phyloP scores from a whole-genome alignment of 2,888 invertebrate genomes.

The Phyllotreta cruciferae region DNA sequence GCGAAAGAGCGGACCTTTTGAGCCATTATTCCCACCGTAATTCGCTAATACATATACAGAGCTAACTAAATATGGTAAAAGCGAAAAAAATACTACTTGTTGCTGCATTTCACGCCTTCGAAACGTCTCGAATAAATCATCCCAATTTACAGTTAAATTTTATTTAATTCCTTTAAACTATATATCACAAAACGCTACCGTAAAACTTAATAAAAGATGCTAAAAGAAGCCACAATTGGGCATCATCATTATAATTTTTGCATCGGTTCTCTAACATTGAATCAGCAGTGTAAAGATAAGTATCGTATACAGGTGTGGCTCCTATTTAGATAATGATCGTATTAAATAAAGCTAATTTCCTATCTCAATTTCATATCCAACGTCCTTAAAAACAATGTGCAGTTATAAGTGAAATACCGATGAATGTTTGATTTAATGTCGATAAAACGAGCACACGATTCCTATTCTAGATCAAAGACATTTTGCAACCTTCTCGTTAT shows the following conservation, averaged over 20 bases:
- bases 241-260: slow-evolving; percentile 30
- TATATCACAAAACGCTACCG: too few relatives aligned
- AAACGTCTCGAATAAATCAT: background rate
- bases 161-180: too few relatives aligned
- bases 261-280: slow-evolving; percentile 22
- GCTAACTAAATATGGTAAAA: background rate
- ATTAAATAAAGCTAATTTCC: slow-evolving; percentile 30
- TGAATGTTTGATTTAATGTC: slow-evolving; percentile 30
- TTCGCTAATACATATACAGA: slow-evolving; percentile 4
- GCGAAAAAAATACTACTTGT: slow-evolving; percentile 10
- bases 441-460: slow-evolving; percentile 27
- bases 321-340: slow-evolving; percentile 31
- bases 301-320: slow-evolving; percentile 30
- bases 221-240: slow-evolving; percentile 25
- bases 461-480: slow-evolving; percentile 27
- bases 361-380: slow-evolving; percentile 31
- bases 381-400: slow-evolving; percentile 32
- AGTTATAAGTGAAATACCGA: slow-evolving; percentile 30
- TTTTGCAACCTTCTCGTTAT: slow-evolving; percentile 27
- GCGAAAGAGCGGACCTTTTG: slow-evolving; percentile 17
- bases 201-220: too few relatives aligned
- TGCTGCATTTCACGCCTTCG: background rate
- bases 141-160: too few relatives aligned
- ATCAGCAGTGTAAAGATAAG: slow-evolving; percentile 28
- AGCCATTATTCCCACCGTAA: slow-evolving; percentile 8